Conservation (phyloP, 2,113 vertebrate genomes). For the Bungarus multicinctus region DNA sequence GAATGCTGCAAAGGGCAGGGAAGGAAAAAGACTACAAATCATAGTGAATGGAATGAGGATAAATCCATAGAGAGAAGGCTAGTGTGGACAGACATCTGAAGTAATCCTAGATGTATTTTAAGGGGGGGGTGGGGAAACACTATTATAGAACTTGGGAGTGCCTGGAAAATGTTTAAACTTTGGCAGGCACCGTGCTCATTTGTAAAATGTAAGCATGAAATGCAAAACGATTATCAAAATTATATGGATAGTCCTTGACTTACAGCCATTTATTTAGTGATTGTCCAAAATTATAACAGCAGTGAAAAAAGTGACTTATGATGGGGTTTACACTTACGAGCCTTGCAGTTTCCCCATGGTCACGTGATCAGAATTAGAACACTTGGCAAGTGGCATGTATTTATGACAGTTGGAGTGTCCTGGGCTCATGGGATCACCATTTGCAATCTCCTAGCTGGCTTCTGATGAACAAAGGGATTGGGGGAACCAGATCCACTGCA, state of each 20-base stretch:
- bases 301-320: not conserved
- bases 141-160: not conserved
- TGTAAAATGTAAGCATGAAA: not conserved
- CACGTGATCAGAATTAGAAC: not conserved
- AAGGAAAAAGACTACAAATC: not conserved
- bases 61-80: constrained; percentile 2
- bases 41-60: constrained; percentile 15
- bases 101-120: constrained; percentile 3
- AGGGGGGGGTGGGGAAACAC: not conserved
- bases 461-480: not conserved
- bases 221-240: not conserved
- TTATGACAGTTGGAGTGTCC: not conserved
- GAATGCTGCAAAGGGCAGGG: not conserved
- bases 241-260: not conserved
- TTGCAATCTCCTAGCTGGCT: not conserved
- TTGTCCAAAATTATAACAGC: not conserved
- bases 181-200: not conserved
- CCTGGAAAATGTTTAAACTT: not conserved
- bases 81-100: not conserved
- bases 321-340: not conserved
- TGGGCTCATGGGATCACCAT: not conserved
- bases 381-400: not conserved
- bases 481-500: not conserved
- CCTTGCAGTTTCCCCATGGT: not conserved
- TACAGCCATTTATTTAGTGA: not conserved